These are phyloP conservation scores for Dinoponera quadriceps DNA, from an alignment of 1,140 invertebrate genomes.

Conservation along the genomic window DNA sequence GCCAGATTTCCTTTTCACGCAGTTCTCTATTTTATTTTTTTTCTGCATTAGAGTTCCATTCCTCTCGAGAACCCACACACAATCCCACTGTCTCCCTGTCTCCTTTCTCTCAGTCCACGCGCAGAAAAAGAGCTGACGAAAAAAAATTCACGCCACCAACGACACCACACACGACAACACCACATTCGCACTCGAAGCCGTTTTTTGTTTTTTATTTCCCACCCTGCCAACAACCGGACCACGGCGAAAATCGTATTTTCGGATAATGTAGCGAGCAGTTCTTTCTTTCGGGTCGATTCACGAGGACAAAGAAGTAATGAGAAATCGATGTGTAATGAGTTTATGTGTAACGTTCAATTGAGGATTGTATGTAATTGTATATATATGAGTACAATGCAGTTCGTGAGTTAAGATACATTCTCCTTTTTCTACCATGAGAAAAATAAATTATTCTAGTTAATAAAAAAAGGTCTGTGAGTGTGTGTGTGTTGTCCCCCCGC, in stretches of 20 bases:
- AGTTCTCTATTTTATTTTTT: neutral
- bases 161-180: conserved; percentile 39
- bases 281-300: conserved; percentile 64
- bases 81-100: conserved; percentile 27
- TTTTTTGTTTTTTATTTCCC: conserved; percentile 61
- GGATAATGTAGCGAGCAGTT: conserved; percentile 46
- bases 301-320: conserved; percentile 75
- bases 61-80: neutral
- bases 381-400: conserved; percentile 84
- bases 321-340: conserved; percentile 82
- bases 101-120: conserved; percentile 43
- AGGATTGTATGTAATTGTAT: conserved; percentile 85
- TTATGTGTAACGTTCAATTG: conserved; percentile 85
- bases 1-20: neutral
- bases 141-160: neutral
- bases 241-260: conserved; percentile 24
- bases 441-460: conserved; percentile 87
- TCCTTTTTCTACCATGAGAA: conserved; percentile 87
- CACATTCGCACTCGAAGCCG: conserved; percentile 61
- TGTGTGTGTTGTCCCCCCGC: conserved; percentile 69
- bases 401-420: conserved; percentile 86
- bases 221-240: conserved; percentile 9
- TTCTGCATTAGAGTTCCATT: neutral
- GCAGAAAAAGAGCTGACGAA: conserved; percentile 1
- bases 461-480: conserved; percentile 80